Evolutionary conservation across 2,888 invertebrate genomes (phyloP), one percentile per base, ranked within the genome.

Genomic region (Morpho achilles): DNA sequence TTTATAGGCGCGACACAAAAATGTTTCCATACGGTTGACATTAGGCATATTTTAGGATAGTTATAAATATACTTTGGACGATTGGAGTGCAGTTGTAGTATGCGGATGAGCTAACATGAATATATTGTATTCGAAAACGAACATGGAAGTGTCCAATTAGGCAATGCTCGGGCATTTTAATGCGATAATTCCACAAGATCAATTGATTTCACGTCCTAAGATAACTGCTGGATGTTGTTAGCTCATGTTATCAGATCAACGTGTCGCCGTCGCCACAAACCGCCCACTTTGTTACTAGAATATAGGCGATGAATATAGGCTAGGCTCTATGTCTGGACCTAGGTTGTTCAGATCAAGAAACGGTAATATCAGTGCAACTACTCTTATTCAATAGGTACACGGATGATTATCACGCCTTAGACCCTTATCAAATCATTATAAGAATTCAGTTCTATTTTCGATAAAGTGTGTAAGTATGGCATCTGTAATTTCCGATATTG

Each of bases 141-240:
- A 73, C 74, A 73, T 76, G 80, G 80, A 84, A 84, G 76, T 79
- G 76, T 83, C 85, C 86, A 86, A 87, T 87, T 87, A 87, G 86
- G 79, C 82, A 77, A 73, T 74, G 73, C 72, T 73, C 65, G 63
- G 79, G 79, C 78, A 80, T 78, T 77, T 81, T 79, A 80, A 80
- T 84, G 79, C 84, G 84, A 87, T 87, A 85, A 86, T 84, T 84
- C 84, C 79, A 76, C 77, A 77, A 80, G 79, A 75, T 80, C 82
- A 86, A 85, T 85, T 84, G 87, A 87, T 86, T 82, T 79, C 80
- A 80, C 79, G 82, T 82, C 79, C 72, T 69, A 72, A 77, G 87
- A 87, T 87, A 85, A 79, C 81, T 75, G 78, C 75, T 80, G 84
- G 82, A 84, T 83, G 86, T 84, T 84, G 85, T 84, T 79, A 77